Conservation (phyloP, 2,113 vertebrate genomes). For the Halcyon malimbica region DNA sequence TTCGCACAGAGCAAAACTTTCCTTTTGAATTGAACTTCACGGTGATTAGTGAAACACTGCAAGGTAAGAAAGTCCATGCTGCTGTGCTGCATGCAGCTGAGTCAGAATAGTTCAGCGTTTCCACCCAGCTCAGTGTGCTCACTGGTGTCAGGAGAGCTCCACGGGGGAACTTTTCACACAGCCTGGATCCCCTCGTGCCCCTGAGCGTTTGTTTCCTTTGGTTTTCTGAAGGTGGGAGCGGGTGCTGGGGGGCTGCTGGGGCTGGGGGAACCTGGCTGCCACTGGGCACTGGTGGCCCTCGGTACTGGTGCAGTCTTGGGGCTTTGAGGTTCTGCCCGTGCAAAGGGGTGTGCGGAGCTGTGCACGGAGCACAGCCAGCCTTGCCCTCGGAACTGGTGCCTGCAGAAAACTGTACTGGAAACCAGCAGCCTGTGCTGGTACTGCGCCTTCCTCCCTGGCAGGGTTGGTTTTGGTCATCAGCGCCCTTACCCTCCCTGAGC, state of each 20-base stretch:
- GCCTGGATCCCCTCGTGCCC: no score
- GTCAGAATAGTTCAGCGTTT: background rate
- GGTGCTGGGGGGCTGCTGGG: rapidly evolving
- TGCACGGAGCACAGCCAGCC: rapidly evolving
- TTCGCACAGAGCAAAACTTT: background rate
- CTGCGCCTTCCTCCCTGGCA: rapidly evolving
- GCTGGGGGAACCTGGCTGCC: background rate
- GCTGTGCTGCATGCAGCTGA: no score
- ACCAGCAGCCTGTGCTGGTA: background rate
- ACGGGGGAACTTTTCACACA: no score
- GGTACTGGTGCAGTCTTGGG: background rate
- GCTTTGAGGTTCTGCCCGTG: no score
- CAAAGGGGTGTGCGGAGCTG: no score
- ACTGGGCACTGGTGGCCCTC: rapidly evolving
- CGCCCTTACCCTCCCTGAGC: background rate
- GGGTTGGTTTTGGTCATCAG: background rate
- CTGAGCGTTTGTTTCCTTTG: background rate
- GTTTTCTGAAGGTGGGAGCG: no score
- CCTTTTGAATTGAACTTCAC: background rate
- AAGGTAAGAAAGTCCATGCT: rapidly evolving
- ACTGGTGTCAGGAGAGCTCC: background rate
- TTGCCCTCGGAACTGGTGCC: rapidly evolving
- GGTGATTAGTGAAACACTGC: background rate
- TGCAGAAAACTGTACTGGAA: rapidly evolving
- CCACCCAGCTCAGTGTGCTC: background rate